Base-by-base conservation (phyloP, 1,140 invertebrate genomes). In the Anastrepha obliqua region DNA sequence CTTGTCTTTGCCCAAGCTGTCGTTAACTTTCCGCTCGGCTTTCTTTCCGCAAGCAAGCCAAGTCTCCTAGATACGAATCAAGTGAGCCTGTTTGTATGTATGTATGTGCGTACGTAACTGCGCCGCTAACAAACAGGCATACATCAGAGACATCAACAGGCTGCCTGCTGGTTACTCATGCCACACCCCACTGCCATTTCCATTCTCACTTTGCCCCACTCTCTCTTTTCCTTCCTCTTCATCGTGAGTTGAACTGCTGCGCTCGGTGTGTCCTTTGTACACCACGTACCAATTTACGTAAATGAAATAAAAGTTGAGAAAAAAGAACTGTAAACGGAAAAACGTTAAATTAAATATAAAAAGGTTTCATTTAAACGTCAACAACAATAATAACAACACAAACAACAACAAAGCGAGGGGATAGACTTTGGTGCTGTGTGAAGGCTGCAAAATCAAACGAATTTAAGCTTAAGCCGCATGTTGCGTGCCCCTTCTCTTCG, bases 291-390 rank as follows among this genome's bases (percentile, higher is more conserved):
- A 55, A 55, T 81, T 81, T 81, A 81, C 51, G 74, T 81, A 20
- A 81, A 81, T 81, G 74, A 81, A 81, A 81, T 81, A 58, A 81
- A 81, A 81, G 74, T 17, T 51, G 13, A 81, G 17, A 42, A 67
- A 39, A 51, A 74, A 74, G 29, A 44, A 44, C 29, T 44, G 70
- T 47, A 74, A 81, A 55, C 47, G 47, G 74, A 55, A 58, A 81
- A 81, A 51, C 42, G 70, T 55, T 51, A 81, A 81, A 81, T 81
- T 81, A 81, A 81, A 81, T 81, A 81, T 55, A 81, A 81, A 81
- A 81, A 81, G 74, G 47, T 55, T 58, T 81, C 74, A 81, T 51
- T 81, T 81, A 81, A 81, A 81, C 9, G 74, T 81, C 6, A 17
- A 55, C 47, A 81, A 81, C 47, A 81, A 55, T 55, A 55, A 81